Evolutionary conservation across 2,797 vertebrate species (phyloP).

Genomic region (Lepilemur septentrionalis): DNA sequence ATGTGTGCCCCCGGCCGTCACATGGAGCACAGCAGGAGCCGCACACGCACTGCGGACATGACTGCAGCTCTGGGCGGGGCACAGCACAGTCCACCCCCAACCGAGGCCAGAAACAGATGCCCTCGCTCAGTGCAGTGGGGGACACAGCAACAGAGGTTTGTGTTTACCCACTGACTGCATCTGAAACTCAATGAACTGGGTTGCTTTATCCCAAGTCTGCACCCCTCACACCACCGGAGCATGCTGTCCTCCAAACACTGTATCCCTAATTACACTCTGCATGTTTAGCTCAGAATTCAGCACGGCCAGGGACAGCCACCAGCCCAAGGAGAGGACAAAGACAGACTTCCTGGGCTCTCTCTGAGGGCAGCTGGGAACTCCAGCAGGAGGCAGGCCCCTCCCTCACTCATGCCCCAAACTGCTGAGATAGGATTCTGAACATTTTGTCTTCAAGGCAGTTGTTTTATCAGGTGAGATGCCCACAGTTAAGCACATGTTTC

Average conservation of each 20-base stretch:
- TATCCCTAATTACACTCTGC: background rate
- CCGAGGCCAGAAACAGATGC: background rate
- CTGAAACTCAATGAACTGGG: no score
- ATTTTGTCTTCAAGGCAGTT: background rate
- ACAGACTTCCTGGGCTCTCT: background rate
- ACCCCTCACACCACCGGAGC: background rate
- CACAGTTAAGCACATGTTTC: fast-evolving
- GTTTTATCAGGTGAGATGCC: background rate
- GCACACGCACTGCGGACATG: fast-evolving
- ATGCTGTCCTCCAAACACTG: background rate
- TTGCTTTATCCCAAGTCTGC: background rate
- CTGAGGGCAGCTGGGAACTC: no score
- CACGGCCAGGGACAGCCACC: background rate
- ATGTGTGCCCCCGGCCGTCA: no score
- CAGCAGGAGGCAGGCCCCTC: background rate
- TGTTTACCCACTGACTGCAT: no score
- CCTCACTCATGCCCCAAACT: background rate
- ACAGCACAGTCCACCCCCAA: fast-evolving
- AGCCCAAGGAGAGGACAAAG: background rate
- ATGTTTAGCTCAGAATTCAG: background rate
- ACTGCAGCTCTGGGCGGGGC: background rate
- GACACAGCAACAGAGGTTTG: background rate
- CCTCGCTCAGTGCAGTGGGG: no score
- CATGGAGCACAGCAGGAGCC: background rate
- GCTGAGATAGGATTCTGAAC: background rate